Percentiles rank a stretch among this genome's conserved stretches.
Conservation (phyloP, 2,113 vertebrate species). For the Scophthalmus maximus region DNA sequence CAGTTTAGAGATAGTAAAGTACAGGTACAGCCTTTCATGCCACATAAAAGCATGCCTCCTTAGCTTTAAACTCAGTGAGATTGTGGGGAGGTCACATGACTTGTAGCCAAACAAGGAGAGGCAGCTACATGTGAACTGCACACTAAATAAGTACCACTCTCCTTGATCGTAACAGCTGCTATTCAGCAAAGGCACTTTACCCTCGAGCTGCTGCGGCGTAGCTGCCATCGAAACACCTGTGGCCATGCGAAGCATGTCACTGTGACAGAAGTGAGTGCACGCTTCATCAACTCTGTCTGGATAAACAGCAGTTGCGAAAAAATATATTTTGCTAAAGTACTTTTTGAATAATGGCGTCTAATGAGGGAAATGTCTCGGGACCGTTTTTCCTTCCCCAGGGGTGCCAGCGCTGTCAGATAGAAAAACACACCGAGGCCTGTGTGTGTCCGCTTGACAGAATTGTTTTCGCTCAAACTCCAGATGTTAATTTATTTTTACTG, state of each 20-base stretch:
- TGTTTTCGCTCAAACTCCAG: constrained; percentile 34
- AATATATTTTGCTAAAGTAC: constrained; percentile 36
- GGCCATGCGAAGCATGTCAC: neutral
- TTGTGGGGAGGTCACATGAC: constrained; percentile 11
- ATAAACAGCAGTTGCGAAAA: constrained; percentile 30
- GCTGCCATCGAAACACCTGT: neutral
- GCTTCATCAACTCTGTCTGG: constrained; percentile 20
- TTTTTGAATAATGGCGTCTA: constrained; percentile 50
- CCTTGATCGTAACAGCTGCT: constrained; percentile 6
- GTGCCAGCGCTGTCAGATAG: constrained; percentile 2
- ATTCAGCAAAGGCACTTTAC: neutral
- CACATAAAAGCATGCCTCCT: constrained; percentile 19
- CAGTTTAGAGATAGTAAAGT: no score
- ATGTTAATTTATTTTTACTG: constrained; percentile 17
- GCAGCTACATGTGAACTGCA: neutral
- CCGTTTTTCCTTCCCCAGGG: constrained; percentile 28
- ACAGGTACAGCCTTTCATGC: constrained; percentile 17
- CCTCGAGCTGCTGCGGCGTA: neutral
- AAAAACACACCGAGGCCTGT: constrained; percentile 18
- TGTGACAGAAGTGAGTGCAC: neutral
- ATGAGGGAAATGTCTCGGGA: constrained; percentile 26
- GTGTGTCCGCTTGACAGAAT: constrained; percentile 21
- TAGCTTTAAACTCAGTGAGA: neutral
- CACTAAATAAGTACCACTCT: neutral
- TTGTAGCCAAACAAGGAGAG: neutral